Evolutionary conservation across 2,113 vertebrate genomes (phyloP).

Genomic region (Thalassoma bifasciatum): DNA sequence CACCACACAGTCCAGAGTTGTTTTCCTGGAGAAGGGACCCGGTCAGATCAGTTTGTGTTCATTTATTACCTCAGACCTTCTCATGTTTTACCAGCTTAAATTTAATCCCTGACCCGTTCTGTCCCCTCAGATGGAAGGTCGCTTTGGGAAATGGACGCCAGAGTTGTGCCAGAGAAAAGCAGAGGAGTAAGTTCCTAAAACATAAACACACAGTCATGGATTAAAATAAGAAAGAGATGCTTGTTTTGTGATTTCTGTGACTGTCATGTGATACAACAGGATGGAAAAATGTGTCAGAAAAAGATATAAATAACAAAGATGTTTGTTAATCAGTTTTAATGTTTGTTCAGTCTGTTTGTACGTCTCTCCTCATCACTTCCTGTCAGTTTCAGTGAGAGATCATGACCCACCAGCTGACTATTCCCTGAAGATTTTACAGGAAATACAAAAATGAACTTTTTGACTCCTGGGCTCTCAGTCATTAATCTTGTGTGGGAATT

Average conservation of each 20-base stretch:
- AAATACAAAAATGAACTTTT: no score
- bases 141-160: conserved; percentile 93
- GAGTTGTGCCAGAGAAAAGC: conserved; percentile 89
- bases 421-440: no score
- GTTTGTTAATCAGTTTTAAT: no score
- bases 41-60: conserved; percentile 73
- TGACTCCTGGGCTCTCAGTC: not conserved
- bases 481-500: not conserved
- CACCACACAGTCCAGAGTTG: conserved; percentile 91
- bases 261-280: no score
- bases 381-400: no score
- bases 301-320: no score
- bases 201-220: not conserved
- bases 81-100: not conserved
- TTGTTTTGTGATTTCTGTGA: no score
- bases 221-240: not conserved
- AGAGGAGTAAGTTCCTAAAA: conserved; percentile 86
- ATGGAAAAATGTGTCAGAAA: no score
- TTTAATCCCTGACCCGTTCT: not conserved
- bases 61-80: not conserved
- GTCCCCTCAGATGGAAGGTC: conserved; percentile 89
- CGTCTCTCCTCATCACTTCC: no score
- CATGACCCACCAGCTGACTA: no score
- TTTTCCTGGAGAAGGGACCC: conserved; percentile 93
- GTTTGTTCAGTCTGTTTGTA: no score